Percentiles rank a stretch among this genome's conserved stretches.
phyloP scores from a whole-genome alignment of 2,113 vertebrate species.

The Phyllostomus hastatus region DNA sequence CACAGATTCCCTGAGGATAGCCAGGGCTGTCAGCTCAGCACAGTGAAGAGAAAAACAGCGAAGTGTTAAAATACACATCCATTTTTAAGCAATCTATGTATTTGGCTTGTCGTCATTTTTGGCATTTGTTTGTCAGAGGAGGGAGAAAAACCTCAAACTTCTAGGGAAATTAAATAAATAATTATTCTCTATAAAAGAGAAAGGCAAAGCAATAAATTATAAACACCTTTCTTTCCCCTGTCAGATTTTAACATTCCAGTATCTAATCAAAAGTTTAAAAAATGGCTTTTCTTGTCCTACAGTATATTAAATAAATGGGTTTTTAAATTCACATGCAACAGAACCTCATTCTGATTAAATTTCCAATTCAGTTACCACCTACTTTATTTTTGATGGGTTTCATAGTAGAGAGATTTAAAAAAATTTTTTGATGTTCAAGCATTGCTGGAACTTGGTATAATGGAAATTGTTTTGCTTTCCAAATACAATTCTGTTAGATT shows the following conservation, averaged over 20 bases:
- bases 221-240: conserved; percentile 64
- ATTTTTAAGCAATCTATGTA: conserved; percentile 36
- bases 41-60: background rate
- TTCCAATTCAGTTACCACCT: conserved; percentile 74
- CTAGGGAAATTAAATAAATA: conserved; percentile 77
- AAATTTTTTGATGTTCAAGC: conserved; percentile 25
- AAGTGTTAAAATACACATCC: conserved; percentile 21
- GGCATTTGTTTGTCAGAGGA: conserved; percentile 69
- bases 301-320: conserved; percentile 56
- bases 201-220: conserved; percentile 73
- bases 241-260: conserved; percentile 68
- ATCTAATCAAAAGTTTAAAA: conserved; percentile 77
- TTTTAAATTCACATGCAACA: conserved; percentile 41
- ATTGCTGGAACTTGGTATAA: conserved; percentile 51
- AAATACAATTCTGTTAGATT: background rate
- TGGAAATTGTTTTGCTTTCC: background rate
- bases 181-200: conserved; percentile 64
- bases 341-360: conserved; percentile 76
- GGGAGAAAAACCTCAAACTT: conserved; percentile 7
- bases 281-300: conserved; percentile 39
- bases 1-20: background rate
- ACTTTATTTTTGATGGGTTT: conserved; percentile 73
- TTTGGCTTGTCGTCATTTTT: background rate
- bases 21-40: background rate
- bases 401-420: conserved; percentile 24